Base-by-base conservation (phyloP, 2,888 invertebrate species). In the Agrochola circellaris region DNA sequence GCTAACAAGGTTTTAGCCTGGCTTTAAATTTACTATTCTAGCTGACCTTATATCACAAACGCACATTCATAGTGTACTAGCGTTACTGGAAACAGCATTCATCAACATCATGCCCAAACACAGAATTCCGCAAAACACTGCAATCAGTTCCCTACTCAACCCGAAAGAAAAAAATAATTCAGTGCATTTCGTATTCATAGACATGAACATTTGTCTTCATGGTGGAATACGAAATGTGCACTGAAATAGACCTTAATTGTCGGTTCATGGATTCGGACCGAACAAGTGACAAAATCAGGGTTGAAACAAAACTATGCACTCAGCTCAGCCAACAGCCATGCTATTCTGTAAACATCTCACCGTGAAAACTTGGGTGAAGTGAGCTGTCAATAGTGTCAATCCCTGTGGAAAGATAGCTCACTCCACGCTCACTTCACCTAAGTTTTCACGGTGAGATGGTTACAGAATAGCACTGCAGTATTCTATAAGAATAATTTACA, bases 211-310 rank as follows among this genome's bases (percentile, higher is more conserved):
- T 34, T 42, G 23, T 34, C 30, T 51, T 34, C 51, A 64, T 73
- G 64, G 42, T 68, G 79, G 68, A 68, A 81, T 81, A 70, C 66
- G 13, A 56, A 81, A 70, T 75, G 75, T 45, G 30, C 30, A 56
- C 38, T 56, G 65, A 45, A 81, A 66, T 66, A 48, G 26, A 70
- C 38, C 54, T 56, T 42, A 61, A 61, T 66, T 65, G 38, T 26
- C 48, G 34, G 26, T 38, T 61, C 51, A 67, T 56, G 20, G 34
- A 20, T 61, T 34, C 48, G 17, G 23, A 58, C 62, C n/a, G 56
- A 69, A 80, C 69, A 70, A 81, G 69, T 38, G 61, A 51, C 34
- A 51, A 64, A 71, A 67, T 80, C 42, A 68, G 42, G 9, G 17
- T 1, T 20, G 5, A 45, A 61, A 34, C n/a, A 48, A 61, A 30